Conservation (phyloP, 2,888 invertebrate genomes). For the Pseudococcus longispinus region DNA sequence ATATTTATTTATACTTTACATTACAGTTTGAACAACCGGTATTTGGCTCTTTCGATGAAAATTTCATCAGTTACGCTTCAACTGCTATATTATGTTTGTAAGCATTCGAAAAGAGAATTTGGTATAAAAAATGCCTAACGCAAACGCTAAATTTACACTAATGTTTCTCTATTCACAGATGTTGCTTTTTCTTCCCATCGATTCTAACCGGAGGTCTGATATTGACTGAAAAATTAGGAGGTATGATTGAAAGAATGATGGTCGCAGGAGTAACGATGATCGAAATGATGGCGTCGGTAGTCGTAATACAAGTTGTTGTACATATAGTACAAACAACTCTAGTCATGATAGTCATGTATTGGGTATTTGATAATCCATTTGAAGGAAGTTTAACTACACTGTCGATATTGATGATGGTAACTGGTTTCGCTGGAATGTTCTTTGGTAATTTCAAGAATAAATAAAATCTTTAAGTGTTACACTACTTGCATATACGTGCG, state of each 20-base stretch:
- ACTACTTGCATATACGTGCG: no score
- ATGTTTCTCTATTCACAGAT: slow-evolving; percentile 58
- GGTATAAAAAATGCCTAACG: not conserved
- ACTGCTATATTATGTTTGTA: slow-evolving; percentile 85
- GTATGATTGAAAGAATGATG: slow-evolving; percentile 61
- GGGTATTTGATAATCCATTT: slow-evolving; percentile 61
- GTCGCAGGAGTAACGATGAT: slow-evolving; percentile 59
- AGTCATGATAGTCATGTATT: slow-evolving; percentile 61
- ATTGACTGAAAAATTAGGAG: slow-evolving; percentile 61
- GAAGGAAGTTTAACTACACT: slow-evolving; percentile 60
- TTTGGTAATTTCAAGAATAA: slow-evolving; percentile 60
- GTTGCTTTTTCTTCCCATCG: slow-evolving; percentile 61
- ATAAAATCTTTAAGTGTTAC: not conserved
- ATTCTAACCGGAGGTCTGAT: slow-evolving; percentile 61
- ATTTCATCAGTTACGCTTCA: slow-evolving; percentile 81
- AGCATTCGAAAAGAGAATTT: slow-evolving; percentile 60
- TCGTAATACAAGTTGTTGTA: slow-evolving; percentile 60
- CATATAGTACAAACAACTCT: slow-evolving; percentile 60
- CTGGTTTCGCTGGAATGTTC: slow-evolving; percentile 61
- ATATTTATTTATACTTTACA: slow-evolving; percentile 40
- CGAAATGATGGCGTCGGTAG: slow-evolving; percentile 58
- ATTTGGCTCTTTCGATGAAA: slow-evolving; percentile 73
- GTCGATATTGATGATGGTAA: slow-evolving; percentile 60
- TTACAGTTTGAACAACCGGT: slow-evolving; percentile 72
- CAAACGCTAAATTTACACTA: not conserved